A percentile compares a stretch with the other conserved stretches of the same genome.
phyloP scores from a whole-genome alignment of 1,140 invertebrate genomes.

The Scaptomyza hsui region DNA sequence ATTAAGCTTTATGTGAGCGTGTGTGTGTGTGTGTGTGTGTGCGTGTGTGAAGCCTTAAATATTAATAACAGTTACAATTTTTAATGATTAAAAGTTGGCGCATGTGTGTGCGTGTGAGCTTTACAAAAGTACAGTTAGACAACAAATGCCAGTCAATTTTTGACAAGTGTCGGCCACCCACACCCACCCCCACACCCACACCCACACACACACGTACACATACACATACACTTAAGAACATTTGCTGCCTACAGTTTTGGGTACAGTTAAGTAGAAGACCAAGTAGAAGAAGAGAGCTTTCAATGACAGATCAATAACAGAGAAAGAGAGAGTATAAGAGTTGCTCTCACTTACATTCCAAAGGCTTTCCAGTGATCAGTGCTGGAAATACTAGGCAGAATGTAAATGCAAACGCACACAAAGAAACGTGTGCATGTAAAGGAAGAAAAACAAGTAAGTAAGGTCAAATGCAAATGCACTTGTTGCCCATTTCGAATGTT shows the following conservation, averaged over 20 bases:
- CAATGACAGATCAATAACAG: neutral
- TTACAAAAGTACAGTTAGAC: slow-evolving; percentile 70
- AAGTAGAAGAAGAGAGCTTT: neutral
- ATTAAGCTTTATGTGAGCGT: slow-evolving; percentile 61
- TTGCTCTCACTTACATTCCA: neutral
- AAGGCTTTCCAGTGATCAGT: no score
- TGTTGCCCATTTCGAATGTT: slow-evolving; percentile 31
- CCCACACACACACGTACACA: no score
- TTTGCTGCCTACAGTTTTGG: slow-evolving; percentile 26
- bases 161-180: slow-evolving; percentile 28
- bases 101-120: slow-evolving; percentile 51
- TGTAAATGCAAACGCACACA: slow-evolving; percentile 8
- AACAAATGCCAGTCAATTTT: slow-evolving; percentile 56
- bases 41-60: slow-evolving; percentile 73
- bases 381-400: neutral
- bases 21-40: slow-evolving; percentile 18
- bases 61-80: slow-evolving; percentile 83
- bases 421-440: no score
- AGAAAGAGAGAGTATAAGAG: slow-evolving; percentile 2
- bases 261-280: neutral
- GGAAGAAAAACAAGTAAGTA: neutral
- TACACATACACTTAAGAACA: neutral
- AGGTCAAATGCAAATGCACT: slow-evolving; percentile 31
- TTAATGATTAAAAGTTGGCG: slow-evolving; percentile 81
- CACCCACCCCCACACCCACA: no score